phyloP scores from a whole-genome alignment of 2,797 vertebrate species.

The Amphiprion clarkii region DNA sequence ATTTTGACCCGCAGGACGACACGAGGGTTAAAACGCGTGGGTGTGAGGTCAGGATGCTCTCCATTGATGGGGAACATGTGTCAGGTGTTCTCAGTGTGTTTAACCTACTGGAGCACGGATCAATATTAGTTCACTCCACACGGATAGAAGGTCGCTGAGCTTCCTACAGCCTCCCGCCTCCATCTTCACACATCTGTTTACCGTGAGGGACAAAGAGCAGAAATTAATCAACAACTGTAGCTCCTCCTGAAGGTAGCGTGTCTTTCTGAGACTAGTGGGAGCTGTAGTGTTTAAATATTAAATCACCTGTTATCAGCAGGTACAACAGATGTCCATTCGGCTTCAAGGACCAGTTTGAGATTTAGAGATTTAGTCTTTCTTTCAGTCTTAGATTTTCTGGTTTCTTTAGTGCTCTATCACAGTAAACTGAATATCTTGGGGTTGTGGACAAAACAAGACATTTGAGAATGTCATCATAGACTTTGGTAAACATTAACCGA shows the following conservation, averaged over 20 bases:
- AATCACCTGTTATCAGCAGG: conserved; percentile 12
- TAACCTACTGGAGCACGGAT: conserved; percentile 29
- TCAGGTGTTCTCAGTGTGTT: conserved; percentile 19
- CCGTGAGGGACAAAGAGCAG: background rate
- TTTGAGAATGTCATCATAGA: too few relatives aligned
- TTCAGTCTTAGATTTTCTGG: too few relatives aligned
- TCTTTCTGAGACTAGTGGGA: background rate
- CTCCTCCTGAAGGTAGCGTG: background rate
- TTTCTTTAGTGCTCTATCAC: too few relatives aligned
- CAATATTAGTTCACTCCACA: background rate
- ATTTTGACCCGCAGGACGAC: too few relatives aligned
- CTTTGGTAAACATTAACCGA: too few relatives aligned
- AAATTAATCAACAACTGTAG: background rate
- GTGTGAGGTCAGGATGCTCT: conserved; percentile 17
- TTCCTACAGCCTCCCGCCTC: conserved; percentile 6
- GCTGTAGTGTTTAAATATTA: conserved; percentile 12
- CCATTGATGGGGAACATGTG: conserved; percentile 35
- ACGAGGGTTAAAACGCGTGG: too few relatives aligned
- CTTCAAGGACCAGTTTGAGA: too few relatives aligned
- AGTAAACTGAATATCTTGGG: too few relatives aligned
- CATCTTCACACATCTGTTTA: background rate
- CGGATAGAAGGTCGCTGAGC: conserved; percentile 26
- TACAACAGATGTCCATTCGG: too few relatives aligned
- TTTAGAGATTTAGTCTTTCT: too few relatives aligned
- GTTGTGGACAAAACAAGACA: too few relatives aligned